These are phyloP conservation scores for Andrena camellia DNA, from an alignment of 2,888 invertebrate genomes.

Conservation along the genomic window DNA sequence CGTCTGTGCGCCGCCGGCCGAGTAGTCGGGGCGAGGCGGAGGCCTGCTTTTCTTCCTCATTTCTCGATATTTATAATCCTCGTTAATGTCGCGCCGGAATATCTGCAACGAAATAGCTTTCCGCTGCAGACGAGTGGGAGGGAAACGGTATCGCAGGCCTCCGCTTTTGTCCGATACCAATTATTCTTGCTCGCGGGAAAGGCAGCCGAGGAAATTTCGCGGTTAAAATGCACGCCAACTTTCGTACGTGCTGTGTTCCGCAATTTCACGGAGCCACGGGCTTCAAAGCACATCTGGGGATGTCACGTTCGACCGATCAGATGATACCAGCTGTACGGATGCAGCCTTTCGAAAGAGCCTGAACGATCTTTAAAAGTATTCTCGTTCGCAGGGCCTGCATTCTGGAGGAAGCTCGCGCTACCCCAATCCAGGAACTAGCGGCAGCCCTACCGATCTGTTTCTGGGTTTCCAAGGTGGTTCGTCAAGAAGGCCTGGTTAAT, in stretches of 20 bases:
- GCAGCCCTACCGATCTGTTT: not conserved
- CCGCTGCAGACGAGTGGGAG: constrained; percentile 25
- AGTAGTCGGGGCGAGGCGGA: constrained; percentile 14
- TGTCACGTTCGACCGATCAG: constrained; percentile 15
- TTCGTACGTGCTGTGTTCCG: not conserved
- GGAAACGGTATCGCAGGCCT: not conserved
- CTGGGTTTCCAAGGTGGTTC: not conserved
- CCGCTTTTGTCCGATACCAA: not conserved
- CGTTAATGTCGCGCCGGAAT: constrained; percentile 52
- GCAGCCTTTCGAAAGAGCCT: not conserved
- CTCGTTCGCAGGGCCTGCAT: no score
- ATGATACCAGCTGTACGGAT: not conserved
- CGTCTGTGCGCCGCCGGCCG: constrained; percentile 29
- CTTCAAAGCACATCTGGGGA: not conserved
- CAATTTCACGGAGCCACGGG: not conserved
- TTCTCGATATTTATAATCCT: constrained; percentile 66
- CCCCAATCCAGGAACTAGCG: not conserved
- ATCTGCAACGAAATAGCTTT: constrained; percentile 25
- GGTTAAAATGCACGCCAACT: not conserved
- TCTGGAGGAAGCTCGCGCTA: no score
- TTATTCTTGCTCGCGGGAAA: constrained; percentile 4
- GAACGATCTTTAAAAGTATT: no score
- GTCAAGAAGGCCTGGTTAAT: not conserved
- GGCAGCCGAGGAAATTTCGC: not conserved
- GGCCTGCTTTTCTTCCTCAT: constrained; percentile 28